These are phyloP conservation scores for Phymastichus coffea DNA, from an alignment of 1,140 invertebrate genomes.

Conservation along the genomic window DNA sequence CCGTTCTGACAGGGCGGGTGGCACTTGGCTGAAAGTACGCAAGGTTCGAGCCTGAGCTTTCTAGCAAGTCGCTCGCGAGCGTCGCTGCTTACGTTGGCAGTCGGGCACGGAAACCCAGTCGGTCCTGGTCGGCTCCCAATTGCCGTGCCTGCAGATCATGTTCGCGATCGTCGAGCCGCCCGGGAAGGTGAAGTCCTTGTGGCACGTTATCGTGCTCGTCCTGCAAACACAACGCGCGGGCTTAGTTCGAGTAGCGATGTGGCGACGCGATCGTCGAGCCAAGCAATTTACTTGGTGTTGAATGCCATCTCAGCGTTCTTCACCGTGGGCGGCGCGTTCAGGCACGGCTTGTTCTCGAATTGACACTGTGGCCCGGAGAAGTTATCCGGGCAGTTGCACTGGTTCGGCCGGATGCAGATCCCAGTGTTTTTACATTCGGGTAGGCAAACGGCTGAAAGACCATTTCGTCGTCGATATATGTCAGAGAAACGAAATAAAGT, in stretches of 20 bases:
- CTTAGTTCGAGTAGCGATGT: background rate
- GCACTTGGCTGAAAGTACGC: constrained; percentile 65
- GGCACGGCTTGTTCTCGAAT: constrained; percentile 69
- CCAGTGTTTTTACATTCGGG: constrained; percentile 77
- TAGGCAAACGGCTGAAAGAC: constrained; percentile 67
- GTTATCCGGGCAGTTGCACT: constrained; percentile 70
- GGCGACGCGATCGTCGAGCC: background rate
- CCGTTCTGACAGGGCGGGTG: constrained; percentile 73
- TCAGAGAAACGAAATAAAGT: constrained; percentile 14
- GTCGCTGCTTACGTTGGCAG: constrained; percentile 65
- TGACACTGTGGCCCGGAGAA: constrained; percentile 76
- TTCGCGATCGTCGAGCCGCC: constrained; percentile 65
- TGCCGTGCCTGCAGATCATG: constrained; percentile 64
- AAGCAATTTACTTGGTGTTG: constrained; percentile 66
- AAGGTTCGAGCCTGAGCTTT: no score
- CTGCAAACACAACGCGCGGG: constrained; percentile 31
- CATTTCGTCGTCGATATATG: no score
- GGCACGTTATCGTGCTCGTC: constrained; percentile 62
- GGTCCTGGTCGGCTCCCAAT: constrained; percentile 62
- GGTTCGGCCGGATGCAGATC: constrained; percentile 69
- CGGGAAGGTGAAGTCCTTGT: constrained; percentile 65
- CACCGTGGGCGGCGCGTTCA: constrained; percentile 64
- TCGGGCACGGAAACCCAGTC: constrained; percentile 65
- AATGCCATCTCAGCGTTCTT: constrained; percentile 66
- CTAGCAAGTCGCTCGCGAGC: no score